phyloP scores from a whole-genome alignment of 1,140 invertebrate genomes.

The Yoshiicerus persimilis region DNA sequence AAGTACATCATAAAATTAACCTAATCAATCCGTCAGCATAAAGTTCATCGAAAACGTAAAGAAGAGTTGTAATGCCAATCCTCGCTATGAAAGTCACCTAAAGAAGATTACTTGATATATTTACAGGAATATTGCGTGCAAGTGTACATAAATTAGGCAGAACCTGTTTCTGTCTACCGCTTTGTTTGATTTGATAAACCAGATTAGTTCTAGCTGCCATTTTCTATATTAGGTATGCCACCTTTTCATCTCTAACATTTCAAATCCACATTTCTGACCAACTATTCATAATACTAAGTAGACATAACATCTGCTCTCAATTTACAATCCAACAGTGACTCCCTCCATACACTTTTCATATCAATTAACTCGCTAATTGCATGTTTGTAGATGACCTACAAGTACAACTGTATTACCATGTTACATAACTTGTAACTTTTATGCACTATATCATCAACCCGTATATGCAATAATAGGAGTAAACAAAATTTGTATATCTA shows the following conservation, averaged over 20 bases:
- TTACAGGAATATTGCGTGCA: background rate
- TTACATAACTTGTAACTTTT: too few species aligned
- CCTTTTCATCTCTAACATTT: background rate
- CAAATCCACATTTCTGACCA: too few species aligned
- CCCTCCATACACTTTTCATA: too few species aligned
- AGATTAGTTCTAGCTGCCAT: background rate
- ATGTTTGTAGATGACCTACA: too few species aligned
- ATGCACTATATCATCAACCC: too few species aligned
- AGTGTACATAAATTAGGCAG: background rate
- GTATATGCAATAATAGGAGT: too few species aligned
- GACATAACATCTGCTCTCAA: too few species aligned
- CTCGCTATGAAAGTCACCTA: background rate
- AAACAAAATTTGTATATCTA: too few species aligned
- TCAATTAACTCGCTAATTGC: too few species aligned
- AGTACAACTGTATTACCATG: too few species aligned
- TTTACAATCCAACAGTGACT: too few species aligned
- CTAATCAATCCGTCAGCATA: background rate
- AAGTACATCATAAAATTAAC: background rate
- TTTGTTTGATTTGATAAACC: background rate
- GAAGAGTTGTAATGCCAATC: background rate
- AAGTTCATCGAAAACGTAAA: background rate
- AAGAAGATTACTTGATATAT: background rate
- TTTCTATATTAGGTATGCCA: background rate
- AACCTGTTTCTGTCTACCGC: background rate
- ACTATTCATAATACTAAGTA: too few species aligned